Conservation (phyloP, 2,113 vertebrate genomes). For the Chunga burmeisteri region DNA sequence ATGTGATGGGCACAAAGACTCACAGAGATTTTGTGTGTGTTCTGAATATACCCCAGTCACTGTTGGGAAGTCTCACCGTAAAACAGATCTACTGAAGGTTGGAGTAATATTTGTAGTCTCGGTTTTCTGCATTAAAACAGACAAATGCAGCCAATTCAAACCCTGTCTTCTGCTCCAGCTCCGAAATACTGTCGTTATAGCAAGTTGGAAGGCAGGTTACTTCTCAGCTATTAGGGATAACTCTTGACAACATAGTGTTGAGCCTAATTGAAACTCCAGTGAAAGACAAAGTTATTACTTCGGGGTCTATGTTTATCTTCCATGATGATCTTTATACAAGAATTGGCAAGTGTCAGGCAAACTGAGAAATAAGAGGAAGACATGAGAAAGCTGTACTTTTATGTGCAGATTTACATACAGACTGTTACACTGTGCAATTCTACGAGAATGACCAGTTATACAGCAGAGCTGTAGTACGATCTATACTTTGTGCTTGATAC, state of each 20-base stretch:
- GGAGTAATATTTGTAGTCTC: not conserved
- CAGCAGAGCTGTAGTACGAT: not conserved
- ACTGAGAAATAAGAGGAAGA: not conserved
- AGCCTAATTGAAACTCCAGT: not conserved
- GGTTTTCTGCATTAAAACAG: not conserved
- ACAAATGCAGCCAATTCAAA: not conserved
- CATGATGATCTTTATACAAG: not conserved
- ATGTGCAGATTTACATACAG: not conserved
- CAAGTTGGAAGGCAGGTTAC: not conserved
- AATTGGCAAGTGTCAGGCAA: not conserved
- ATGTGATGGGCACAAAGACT: not conserved
- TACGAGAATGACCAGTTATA: not conserved
- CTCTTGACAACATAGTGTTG: not conserved
- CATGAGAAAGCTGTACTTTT: not conserved
- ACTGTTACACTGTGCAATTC: not conserved
- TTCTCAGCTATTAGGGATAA: not conserved
- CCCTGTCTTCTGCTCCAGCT: not conserved
- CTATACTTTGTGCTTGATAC: not conserved
- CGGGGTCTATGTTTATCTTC: not conserved
- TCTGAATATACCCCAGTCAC: not conserved
- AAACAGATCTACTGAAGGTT: not conserved
- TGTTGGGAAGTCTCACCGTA: not conserved
- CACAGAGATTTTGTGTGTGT: not conserved
- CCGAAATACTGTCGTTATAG: not conserved
- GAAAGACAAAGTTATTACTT: not conserved